Percentiles rank a stretch among this genome's conserved stretches.
phyloP scores from a whole-genome alignment of 2,888 invertebrate genomes.

The Harmothoe impar region DNA sequence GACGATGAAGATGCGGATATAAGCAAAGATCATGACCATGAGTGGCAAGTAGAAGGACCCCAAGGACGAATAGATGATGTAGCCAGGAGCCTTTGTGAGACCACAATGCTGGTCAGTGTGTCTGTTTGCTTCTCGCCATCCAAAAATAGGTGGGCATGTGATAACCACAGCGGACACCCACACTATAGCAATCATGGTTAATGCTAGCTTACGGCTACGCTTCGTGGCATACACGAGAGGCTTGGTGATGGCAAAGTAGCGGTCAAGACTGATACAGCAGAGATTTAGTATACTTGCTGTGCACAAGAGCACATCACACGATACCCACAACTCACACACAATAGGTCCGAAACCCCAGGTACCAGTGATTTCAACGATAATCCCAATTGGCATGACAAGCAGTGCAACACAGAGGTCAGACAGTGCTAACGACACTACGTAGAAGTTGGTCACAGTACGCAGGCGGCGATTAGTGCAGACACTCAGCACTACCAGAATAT shows the following conservation, averaged over 20 bases:
- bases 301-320: constrained; percentile 79
- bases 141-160: constrained; percentile 79
- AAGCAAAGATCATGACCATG: constrained; percentile 80
- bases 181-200: constrained; percentile 78
- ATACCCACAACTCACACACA: constrained; percentile 71
- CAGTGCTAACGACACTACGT: constrained; percentile 72
- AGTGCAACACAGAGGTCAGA: constrained; percentile 73
- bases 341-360: constrained; percentile 71
- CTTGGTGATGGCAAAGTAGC: constrained; percentile 81
- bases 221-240: constrained; percentile 78
- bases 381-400: constrained; percentile 72
- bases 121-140: constrained; percentile 74
- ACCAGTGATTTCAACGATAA: constrained; percentile 71
- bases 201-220: constrained; percentile 74
- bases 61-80: constrained; percentile 78
- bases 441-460: constrained; percentile 74
- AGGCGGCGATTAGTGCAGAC: constrained; percentile 71
- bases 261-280: constrained; percentile 80
- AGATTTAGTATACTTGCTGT: constrained; percentile 81
- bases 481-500: constrained; percentile 72
- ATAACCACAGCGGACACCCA: constrained; percentile 78
- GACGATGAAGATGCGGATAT: constrained; percentile 79
- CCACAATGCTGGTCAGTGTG: constrained; percentile 70
- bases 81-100: constrained; percentile 75
- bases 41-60: constrained; percentile 81